phyloP scores from a whole-genome alignment of 2,797 vertebrate species.

The Gobio occitaniae region DNA sequence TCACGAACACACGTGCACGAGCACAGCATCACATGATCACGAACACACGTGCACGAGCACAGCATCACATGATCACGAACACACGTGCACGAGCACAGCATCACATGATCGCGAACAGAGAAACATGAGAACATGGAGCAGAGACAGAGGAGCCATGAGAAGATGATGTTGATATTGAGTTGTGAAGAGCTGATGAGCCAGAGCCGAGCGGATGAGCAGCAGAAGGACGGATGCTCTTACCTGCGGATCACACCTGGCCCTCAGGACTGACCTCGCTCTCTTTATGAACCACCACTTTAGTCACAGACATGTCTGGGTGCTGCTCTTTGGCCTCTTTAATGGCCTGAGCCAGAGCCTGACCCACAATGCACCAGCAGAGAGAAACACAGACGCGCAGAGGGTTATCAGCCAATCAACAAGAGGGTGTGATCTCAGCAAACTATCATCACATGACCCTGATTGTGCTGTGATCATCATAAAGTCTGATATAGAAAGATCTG shows the following conservation, averaged over 20 bases:
- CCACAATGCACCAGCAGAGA: constrained; percentile 86
- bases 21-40: too few relatives aligned
- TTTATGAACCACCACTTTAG: constrained; percentile 99
- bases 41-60: too few relatives aligned
- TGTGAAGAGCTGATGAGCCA: too few relatives aligned
- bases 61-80: too few relatives aligned
- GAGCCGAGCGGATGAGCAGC: neutral
- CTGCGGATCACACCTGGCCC: constrained; percentile 91
- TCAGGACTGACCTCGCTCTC: constrained; percentile 98
- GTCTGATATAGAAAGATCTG: neutral
- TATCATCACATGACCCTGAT: neutral
- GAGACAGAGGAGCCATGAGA: neutral
- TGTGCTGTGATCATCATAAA: neutral
- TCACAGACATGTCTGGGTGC: constrained; percentile 99
- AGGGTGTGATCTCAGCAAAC: neutral
- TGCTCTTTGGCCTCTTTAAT: constrained; percentile 99
- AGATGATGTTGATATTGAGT: too few relatives aligned
- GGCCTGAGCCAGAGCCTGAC: constrained; percentile 99
- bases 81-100: too few relatives aligned
- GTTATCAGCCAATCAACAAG: neutral
- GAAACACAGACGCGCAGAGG: constrained; percentile 88
- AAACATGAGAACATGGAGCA: neutral
- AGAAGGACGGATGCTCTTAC: constrained; percentile 81
- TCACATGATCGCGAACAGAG: too few relatives aligned
- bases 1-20: too few relatives aligned